phyloP scores from a whole-genome alignment of 2,797 vertebrate genomes.

The Chloroceryle amazona region DNA sequence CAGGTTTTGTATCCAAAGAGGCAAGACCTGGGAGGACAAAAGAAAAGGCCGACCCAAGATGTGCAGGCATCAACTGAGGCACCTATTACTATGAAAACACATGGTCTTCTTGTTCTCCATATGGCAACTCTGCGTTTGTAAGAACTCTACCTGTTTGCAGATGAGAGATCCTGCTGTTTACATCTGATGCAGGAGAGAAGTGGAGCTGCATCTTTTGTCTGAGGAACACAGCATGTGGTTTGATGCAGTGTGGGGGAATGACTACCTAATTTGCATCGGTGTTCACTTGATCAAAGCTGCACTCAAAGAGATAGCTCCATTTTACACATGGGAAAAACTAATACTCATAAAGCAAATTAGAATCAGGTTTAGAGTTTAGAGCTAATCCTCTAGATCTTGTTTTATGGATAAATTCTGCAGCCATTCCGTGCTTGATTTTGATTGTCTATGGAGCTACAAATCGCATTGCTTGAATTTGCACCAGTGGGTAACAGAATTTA shows the following conservation, averaged over 20 bases:
- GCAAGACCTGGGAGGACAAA: background rate
- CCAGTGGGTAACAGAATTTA: background rate
- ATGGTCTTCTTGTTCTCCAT: background rate
- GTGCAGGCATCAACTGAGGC: background rate
- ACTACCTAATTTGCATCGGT: background rate
- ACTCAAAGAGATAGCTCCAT: background rate
- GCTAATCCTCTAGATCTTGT: background rate
- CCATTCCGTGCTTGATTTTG: background rate
- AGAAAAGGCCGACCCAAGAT: background rate
- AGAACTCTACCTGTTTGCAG: conserved; percentile 30
- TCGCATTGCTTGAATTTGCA: background rate
- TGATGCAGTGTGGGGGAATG: background rate
- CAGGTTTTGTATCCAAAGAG: background rate
- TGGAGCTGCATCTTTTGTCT: background rate
- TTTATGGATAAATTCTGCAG: background rate
- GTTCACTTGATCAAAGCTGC: conserved; percentile 34
- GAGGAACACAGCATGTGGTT: background rate
- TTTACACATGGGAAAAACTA: background rate
- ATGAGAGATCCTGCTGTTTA: conserved; percentile 36
- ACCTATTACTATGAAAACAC: background rate
- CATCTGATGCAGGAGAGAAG: background rate
- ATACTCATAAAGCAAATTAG: conserved; percentile 6
- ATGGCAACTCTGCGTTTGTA: background rate
- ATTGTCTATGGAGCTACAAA: background rate
- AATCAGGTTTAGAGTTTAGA: conserved; percentile 31